Evolutionary conservation across 2,797 vertebrate species (phyloP), one percentile per base, ranked within the genome.

Genomic region (Melanogrammus aeglefinus): DNA sequence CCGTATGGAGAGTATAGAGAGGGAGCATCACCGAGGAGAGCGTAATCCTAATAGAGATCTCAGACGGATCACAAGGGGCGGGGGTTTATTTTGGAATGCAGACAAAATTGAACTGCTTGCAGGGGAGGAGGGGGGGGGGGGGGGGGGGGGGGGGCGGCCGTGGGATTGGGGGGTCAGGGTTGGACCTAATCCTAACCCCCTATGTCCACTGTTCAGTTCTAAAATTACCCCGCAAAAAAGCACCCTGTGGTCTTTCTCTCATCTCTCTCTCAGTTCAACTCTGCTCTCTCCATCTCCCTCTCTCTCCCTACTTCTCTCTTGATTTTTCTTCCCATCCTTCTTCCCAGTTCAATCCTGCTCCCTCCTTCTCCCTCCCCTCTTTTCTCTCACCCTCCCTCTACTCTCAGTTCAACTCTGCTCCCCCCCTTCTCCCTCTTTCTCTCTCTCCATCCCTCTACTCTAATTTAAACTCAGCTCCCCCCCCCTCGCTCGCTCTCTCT

Each of bases 151-250:
- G n/a, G n/a, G n/a, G n/a, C 2, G 29, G 29, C 29, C 29, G 29
- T 31, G 29, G 29, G 29, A 2, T 1, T 31, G 41, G 44, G 14
- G 18, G 51, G 16, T 74, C 69, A 71, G 74, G 18, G 74, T 8
- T 16, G 77, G n/a, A 47, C 33, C 75, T 77, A 82, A 86, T 57
- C 78, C 39, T 84, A 35, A 72, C 75, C 44, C 75, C 39, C 79
- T 79, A 71, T 31, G 51, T 51, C 70, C 36, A 18, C 77, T 70
- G 44, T 76, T 44, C 29, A 71, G 79, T 87, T 88, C 91, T 91
- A 92, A 91, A 93, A 88, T 89, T 82, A 93, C 83, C 86, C 78
- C 86, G 9, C 7, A 39, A 74, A 70, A 74, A 72, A 63, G 73
- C 75, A 77, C 51, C 75, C 75, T 24, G 76, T 31, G 72, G 74